Evolutionary conservation across 2,113 vertebrate genomes (phyloP), one percentile per base, ranked within the genome.

Genomic region (Peromyscus maniculatus): DNA sequence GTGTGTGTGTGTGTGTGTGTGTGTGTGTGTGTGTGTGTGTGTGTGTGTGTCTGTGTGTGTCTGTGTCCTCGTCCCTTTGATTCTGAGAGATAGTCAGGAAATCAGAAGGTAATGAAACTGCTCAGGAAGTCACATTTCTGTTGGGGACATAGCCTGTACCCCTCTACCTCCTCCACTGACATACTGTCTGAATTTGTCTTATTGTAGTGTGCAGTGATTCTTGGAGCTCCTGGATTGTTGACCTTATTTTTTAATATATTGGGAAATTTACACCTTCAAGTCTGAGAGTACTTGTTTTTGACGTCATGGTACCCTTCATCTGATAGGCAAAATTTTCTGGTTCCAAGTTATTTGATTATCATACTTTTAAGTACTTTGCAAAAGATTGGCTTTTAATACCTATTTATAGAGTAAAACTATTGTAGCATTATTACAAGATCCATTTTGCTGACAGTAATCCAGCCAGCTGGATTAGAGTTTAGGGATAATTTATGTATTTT

Each of bases 361-460:
- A 1, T 67, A 64, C 72, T 77, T n/a, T n/a, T 28, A 64, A 64
- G 39, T 74, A 77, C 5, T 72, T 94, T 90, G 49, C 52, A 93
- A 92, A 75, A 69, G 57, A 52, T 87, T 59, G 31, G 39, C 83
- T 94, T 94, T 91, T 93, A 77, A 64, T 83, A 77, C 31, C 89
- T 89, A 9, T 59, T 93, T 91, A 43, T 22, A 72, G 9, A 82
- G 67, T n/a, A 24, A 95, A 79, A 69, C 74, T 59, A 7, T 67
- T 91, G 31, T 46, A 74, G 15, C n/a, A 83, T 74, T 96, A 12
- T 78, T 92, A 57, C 0, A 87, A 80, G 74, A 78, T 72, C 16
- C 31, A 39, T 92, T 86, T 71, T 90, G 16, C 4, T 91, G 7
- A 87, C 39, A 39, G 52, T 69, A 91, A 92, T 95, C 88, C 72